Base-by-base conservation (phyloP, 2,888 invertebrate genomes). In the Melangyna quadrimaculata region DNA sequence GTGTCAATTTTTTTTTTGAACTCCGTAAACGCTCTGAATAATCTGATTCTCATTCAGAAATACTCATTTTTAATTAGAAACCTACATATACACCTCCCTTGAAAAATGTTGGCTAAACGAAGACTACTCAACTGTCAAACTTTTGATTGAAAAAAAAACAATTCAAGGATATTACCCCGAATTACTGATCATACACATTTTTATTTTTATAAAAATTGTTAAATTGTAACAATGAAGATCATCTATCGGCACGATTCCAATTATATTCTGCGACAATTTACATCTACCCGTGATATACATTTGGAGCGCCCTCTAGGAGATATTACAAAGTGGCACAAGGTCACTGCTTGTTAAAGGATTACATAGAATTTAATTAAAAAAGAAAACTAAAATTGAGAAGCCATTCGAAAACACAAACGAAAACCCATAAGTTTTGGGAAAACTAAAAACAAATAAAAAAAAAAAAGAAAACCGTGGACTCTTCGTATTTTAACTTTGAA, bases 141-240 rank as follows among this genome's bases (percentile, higher is more conserved):
- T 40, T 72, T 32, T 29, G 29, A 48, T 35, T 67, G 22, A 74
- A 40, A 53, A 40, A 12, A 17, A 7, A 10, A 22, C 32, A n/a
- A n/a, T 35, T 32, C 17, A 48, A 53, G 37, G 29, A 67, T 69
- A 63, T 9, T n/a, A n/a, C 19, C 29, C 45, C 43, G 5, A 14
- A 37, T 4, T 5, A 7, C 10, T 4, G 22, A 35, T 45, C 14
- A 1, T 70, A 40, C 9, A 69, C 37, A 55, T 72, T 57, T 55
- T 55, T 43, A 55, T 55, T 63, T 32, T 72, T 53, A 67, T 32
- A 29, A 59, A 22, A 74, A 61, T 69, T 63, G 78, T 59, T 77
- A 77, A 61, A 70, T 79, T 80, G 89, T 89, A 90, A 90, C 90
- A 90, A 90, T 90, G 90, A 90, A 89, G 90, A 88, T 90, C 89